Evolutionary conservation across 1,140 invertebrate genomes (phyloP).

Genomic region (Drosophila bocqueti): DNA sequence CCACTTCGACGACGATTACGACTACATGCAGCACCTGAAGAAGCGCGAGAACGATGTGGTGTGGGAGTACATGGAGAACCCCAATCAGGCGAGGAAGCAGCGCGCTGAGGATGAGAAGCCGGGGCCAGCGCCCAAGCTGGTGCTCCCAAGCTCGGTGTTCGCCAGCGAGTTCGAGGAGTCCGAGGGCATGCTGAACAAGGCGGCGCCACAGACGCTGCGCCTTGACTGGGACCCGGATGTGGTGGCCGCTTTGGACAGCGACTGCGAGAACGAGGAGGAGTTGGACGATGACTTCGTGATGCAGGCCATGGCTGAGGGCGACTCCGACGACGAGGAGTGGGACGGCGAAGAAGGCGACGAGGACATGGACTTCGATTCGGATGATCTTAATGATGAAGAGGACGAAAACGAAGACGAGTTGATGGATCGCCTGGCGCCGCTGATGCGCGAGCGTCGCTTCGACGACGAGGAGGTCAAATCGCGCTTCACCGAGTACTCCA

Average conservation of each 20-base stretch:
- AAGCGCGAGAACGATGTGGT: slow-evolving; percentile 86
- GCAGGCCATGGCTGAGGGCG: slow-evolving; percentile 89
- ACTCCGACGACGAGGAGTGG: slow-evolving; percentile 86
- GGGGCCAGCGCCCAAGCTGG: slow-evolving; percentile 60
- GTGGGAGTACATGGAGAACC: slow-evolving; percentile 83
- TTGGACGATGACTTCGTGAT: slow-evolving; percentile 97
- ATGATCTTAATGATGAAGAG: slow-evolving; percentile 85
- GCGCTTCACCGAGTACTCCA: slow-evolving; percentile 96
- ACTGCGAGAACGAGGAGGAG: slow-evolving; percentile 94
- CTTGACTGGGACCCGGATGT: slow-evolving; percentile 97
- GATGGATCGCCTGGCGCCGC: slow-evolving; percentile 86
- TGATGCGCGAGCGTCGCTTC: slow-evolving; percentile 86
- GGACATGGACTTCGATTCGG: slow-evolving; percentile 82
- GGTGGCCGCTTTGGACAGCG: slow-evolving; percentile 96
- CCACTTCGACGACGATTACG: slow-evolving; percentile 97
- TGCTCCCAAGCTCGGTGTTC: slow-evolving; percentile 94
- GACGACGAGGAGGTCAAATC: slow-evolving; percentile 93
- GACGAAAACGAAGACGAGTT: slow-evolving; percentile 86
- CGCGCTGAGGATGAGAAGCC: slow-evolving; percentile 27
- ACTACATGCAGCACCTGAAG: slow-evolving; percentile 97
- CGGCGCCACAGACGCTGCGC: slow-evolving; percentile 90
- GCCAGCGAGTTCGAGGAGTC: slow-evolving; percentile 95
- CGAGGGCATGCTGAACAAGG: slow-evolving; percentile 95
- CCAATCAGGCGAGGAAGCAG: slow-evolving; percentile 75
- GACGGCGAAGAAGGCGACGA: slow-evolving; percentile 82